These are phyloP conservation scores for Oreocharis arfaki DNA, from an alignment of 2,113 vertebrate species.

Conservation along the genomic window DNA sequence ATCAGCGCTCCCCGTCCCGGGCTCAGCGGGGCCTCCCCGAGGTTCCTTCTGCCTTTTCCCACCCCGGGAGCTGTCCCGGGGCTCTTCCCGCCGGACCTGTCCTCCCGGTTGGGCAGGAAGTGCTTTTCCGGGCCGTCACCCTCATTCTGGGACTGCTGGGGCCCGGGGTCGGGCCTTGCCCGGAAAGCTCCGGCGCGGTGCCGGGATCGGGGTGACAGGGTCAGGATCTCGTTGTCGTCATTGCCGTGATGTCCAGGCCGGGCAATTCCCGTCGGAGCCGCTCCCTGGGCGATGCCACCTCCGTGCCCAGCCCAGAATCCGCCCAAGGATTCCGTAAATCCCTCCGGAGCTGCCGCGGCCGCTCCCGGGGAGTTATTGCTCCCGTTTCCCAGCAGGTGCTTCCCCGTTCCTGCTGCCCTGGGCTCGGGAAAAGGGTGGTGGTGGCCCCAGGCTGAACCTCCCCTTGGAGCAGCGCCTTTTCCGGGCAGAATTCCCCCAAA, in stretches of 20 bases:
- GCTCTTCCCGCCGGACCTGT: background rate
- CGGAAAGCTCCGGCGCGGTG: too few species aligned
- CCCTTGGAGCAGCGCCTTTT: rapidly evolving
- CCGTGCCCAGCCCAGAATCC: background rate
- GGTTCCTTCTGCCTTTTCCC: background rate
- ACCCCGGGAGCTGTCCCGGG: too few species aligned
- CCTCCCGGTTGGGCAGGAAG: background rate
- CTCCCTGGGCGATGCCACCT: background rate
- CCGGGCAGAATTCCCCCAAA: background rate
- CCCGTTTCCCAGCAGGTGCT: rapidly evolving
- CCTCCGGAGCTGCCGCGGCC: background rate
- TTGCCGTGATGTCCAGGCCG: background rate
- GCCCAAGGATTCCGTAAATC: background rate
- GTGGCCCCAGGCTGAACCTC: rapidly evolving
- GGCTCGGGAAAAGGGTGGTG: background rate
- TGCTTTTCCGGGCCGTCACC: background rate
- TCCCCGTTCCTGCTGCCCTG: background rate
- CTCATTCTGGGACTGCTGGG: too few species aligned
- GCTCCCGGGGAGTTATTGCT: background rate
- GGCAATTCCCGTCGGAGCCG: background rate
- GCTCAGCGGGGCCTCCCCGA: background rate
- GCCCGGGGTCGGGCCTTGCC: rapidly evolving
- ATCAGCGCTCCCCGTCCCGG: too few species aligned
- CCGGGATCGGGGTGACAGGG: background rate
- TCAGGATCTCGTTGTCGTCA: rapidly evolving